A percentile compares a stretch with the other conserved stretches of the same genome.
Evolutionary conservation across 1,140 invertebrate species (phyloP).

Genomic region (Steinernema khuongi): DNA sequence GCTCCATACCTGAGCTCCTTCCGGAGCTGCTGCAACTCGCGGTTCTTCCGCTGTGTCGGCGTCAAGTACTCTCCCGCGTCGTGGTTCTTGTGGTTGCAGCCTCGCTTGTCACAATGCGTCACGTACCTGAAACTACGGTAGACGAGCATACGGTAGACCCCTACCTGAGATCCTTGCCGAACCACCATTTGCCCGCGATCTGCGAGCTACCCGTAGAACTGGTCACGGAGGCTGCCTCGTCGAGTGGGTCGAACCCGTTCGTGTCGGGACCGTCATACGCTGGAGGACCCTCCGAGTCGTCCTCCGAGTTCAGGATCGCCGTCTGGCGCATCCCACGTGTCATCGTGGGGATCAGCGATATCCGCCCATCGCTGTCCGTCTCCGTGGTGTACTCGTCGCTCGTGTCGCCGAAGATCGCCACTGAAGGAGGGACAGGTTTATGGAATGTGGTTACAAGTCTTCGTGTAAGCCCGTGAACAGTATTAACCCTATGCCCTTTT

Average conservation of each 20-base stretch:
- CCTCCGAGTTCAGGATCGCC: slow-evolving; percentile 34
- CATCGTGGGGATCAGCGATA: slow-evolving; percentile 30
- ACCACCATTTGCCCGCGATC: slow-evolving; percentile 57
- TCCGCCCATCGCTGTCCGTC: slow-evolving; percentile 38
- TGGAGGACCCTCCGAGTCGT: slow-evolving; percentile 10
- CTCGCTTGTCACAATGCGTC: slow-evolving; percentile 55
- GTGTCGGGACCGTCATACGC: slow-evolving; percentile 18
- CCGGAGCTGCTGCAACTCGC: slow-evolving; percentile 44
- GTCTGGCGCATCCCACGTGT: slow-evolving; percentile 31
- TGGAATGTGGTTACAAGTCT: no score
- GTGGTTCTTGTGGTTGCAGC: slow-evolving; percentile 43
- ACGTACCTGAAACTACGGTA: slow-evolving; percentile 41
- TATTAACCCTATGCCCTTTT: no score
- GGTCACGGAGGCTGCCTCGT: slow-evolving; percentile 40
- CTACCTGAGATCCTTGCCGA: slow-evolving; percentile 55
- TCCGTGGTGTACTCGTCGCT: slow-evolving; percentile 50
- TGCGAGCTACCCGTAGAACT: slow-evolving; percentile 47
- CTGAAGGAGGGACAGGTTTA: slow-evolving; percentile 22
- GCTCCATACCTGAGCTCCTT: slow-evolving; percentile 32
- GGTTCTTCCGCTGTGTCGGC: slow-evolving; percentile 50
- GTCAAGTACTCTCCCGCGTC: slow-evolving; percentile 48
- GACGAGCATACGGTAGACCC: no score
- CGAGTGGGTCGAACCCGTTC: slow-evolving; percentile 24
- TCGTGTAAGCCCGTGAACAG: no score
- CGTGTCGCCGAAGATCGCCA: slow-evolving; percentile 52